Evolutionary conservation across 1,140 invertebrate species (phyloP).

Genomic region (Eriocheir sinensis): DNA sequence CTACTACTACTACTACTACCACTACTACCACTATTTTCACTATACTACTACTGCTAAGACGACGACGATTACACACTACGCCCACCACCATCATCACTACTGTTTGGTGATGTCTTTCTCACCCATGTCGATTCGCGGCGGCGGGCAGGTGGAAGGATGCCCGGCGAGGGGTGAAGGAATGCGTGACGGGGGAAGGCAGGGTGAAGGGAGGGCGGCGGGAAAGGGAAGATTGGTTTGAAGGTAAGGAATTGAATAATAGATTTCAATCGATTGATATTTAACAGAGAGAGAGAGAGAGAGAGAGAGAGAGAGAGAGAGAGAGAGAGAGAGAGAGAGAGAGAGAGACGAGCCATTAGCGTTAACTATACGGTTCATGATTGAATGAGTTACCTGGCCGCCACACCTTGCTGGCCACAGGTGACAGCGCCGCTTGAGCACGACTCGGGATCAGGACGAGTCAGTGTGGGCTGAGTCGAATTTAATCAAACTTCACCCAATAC

Average conservation of each 20-base stretch:
- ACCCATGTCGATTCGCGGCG: not conserved
- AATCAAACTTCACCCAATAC: slow-evolving; percentile 25
- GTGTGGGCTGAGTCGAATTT: not conserved
- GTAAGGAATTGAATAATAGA: not conserved
- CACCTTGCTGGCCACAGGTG: not conserved
- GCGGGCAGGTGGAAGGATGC: not conserved
- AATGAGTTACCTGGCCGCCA: not conserved
- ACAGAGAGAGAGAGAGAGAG: slow-evolving; percentile 1
- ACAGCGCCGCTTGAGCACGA: not conserved
- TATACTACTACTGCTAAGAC: not conserved
- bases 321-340: not conserved
- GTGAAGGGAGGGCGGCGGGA: not conserved
- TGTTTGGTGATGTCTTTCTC: not conserved
- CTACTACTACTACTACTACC: not conserved
- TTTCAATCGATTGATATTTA: slow-evolving; percentile 1
- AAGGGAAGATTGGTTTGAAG: not conserved
- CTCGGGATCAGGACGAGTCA: not conserved
- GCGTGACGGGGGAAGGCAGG: not conserved
- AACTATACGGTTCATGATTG: not conserved
- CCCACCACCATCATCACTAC: not conserved
- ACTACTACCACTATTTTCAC: not conserved
- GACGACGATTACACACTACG: no score
- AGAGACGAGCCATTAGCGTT: no score
- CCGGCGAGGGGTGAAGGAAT: not conserved
- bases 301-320: slow-evolving; percentile 22